These are phyloP conservation scores for Lagopus muta DNA, from an alignment of 2,113 vertebrate genomes.

Conservation along the genomic window DNA sequence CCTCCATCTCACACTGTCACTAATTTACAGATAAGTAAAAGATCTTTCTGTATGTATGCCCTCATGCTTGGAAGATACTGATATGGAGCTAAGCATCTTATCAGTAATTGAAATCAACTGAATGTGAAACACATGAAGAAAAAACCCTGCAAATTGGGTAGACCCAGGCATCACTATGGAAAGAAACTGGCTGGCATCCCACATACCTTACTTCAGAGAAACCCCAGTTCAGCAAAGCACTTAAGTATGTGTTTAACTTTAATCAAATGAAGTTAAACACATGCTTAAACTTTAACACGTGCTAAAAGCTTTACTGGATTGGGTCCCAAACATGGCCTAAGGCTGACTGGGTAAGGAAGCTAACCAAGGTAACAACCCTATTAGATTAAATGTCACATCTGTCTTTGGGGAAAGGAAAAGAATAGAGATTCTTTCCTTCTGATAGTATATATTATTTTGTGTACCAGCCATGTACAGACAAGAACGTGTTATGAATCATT, in stretches of 20 bases:
- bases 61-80: not conserved
- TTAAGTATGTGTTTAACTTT: constrained; percentile 59
- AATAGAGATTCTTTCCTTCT: not conserved
- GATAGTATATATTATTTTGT: not conserved
- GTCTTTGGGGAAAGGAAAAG: constrained; percentile 4
- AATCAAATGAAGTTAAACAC: constrained; percentile 66
- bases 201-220: constrained; percentile 41
- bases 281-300: constrained; percentile 63
- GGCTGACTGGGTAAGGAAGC: not conserved
- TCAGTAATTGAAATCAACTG: not conserved
- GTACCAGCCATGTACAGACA: not conserved
- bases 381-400: constrained; percentile 26
- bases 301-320: constrained; percentile 72
- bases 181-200: constrained; percentile 34
- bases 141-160: not conserved
- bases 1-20: not conserved
- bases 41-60: not conserved
- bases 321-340: constrained; percentile 19
- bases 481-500: constrained; percentile 17
- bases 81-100: not conserved
- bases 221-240: constrained; percentile 43
- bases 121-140: not conserved
- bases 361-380: constrained; percentile 22
- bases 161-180: not conserved
- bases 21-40: not conserved